Evolutionary conservation across 2,113 vertebrate species (phyloP), one percentile per base, ranked within the genome.

Genomic region (Pangasianodon hypophthalmus): DNA sequence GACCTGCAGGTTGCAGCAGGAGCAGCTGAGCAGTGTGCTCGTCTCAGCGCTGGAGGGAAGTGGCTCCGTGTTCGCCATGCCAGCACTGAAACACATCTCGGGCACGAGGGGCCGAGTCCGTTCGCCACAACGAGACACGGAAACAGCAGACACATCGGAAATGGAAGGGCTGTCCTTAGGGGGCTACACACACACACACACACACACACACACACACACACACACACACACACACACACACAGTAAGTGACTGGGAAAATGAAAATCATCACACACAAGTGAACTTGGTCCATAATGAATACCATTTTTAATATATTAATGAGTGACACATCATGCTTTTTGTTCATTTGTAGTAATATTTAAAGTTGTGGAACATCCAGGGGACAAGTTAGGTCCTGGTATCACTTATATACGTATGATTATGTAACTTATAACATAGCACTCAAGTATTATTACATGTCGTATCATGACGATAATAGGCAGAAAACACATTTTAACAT

Each of bases 41-140:
- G 97, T 98, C 46, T 98, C 97, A 0, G 96, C 96, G 92, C 96
- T 99, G 7, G 97, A 96, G 11, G 98, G 98, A 11, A 97, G 95
- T 0, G 97, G 98, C 92, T 99, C 98, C 0, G 96, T 97, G 93
- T 97, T 99, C 73, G 96, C 97, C 0, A 96, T 96, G 0, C 98
- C 96, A 0, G 97, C 96, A 5, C 97, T 98, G 93, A 99, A 99
- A 95, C 98, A 99, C 97, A 99, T 99, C 95, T 99, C 98, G 0
- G 98, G 98, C 91, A 99, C 97, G 90, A 99, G 94, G 0, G 98
- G 98, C 89, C 96, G 97, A 1, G 96, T 99, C 93, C 90, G 95
- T 84, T 95, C 96, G 73, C 98, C 96, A 0, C 96, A 95, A 18
- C 75, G 94, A 9, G 97, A 96, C 0, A 93, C 83, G 1, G 92